phyloP scores from a whole-genome alignment of 2,797 vertebrate species.

The Chelon auratus region DNA sequence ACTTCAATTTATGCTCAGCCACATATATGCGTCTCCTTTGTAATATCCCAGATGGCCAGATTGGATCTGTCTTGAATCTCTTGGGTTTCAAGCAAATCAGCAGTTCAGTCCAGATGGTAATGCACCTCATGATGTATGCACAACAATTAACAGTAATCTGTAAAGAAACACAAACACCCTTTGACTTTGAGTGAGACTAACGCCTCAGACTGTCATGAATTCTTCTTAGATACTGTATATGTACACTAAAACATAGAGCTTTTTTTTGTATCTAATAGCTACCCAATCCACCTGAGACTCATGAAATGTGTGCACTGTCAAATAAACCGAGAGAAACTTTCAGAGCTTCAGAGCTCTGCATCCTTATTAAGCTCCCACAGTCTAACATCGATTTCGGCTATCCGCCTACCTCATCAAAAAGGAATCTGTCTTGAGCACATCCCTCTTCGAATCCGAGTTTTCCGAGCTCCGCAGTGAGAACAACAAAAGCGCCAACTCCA shows the following conservation, averaged over 20 bases:
- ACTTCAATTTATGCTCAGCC: neutral
- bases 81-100: neutral
- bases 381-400: slow-evolving; percentile 23
- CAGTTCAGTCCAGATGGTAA: neutral
- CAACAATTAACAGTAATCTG: neutral
- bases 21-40: neutral
- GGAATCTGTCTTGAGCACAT: slow-evolving; percentile 35
- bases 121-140: neutral
- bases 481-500: slow-evolving; percentile 48
- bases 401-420: slow-evolving; percentile 38
- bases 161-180: neutral
- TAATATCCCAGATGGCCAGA: neutral
- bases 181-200: neutral
- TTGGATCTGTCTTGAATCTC: neutral
- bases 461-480: slow-evolving; percentile 39
- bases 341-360: slow-evolving; percentile 3
- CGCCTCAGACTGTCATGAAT: neutral
- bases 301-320: neutral
- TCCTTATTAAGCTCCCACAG: slow-evolving; percentile 5
- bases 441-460: slow-evolving; percentile 34
- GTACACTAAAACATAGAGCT: neutral
- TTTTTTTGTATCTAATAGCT: neutral
- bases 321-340: neutral
- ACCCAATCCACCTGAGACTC: neutral
- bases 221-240: neutral